phyloP scores from a whole-genome alignment of 2,113 vertebrate genomes.

The Pluvialis apricaria region DNA sequence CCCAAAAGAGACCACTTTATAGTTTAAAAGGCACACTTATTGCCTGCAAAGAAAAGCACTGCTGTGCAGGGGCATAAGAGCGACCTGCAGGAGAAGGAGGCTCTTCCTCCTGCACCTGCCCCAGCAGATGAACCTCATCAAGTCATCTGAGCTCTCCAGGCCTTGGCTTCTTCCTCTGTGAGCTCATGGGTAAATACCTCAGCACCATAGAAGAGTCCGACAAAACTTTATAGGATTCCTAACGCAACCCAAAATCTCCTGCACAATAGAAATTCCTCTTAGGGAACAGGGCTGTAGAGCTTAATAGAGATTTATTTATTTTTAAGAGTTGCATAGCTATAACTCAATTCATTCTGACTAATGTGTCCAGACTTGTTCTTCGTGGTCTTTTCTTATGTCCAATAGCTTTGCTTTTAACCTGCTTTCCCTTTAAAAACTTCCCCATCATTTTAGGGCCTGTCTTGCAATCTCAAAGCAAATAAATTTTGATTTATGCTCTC shows the following conservation, averaged over 20 bases:
- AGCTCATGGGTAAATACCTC: neutral
- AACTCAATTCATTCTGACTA: neutral
- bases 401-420: neutral
- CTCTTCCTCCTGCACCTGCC: neutral
- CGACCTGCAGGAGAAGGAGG: fast-evolving
- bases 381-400: neutral
- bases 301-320: constrained; percentile 9
- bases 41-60: neutral
- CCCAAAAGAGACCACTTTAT: fast-evolving
- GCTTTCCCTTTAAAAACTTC: neutral
- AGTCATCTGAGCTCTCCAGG: neutral
- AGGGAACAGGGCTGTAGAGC: neutral
- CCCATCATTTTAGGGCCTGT: neutral
- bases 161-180: neutral
- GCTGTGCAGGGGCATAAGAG: neutral
- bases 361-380: neutral
- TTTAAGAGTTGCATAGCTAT: neutral
- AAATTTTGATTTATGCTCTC: neutral
- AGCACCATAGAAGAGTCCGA: neutral
- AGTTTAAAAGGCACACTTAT: fast-evolving
- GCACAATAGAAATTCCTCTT: neutral
- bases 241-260: neutral
- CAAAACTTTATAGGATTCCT: neutral
- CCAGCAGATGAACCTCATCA: neutral
- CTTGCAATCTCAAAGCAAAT: neutral